Evolutionary conservation across 35 echinoderm and acorn worm species (phyloP), one percentile per base, ranked within the genome.

Genomic region (Heliocidaris tuberculata): DNA sequence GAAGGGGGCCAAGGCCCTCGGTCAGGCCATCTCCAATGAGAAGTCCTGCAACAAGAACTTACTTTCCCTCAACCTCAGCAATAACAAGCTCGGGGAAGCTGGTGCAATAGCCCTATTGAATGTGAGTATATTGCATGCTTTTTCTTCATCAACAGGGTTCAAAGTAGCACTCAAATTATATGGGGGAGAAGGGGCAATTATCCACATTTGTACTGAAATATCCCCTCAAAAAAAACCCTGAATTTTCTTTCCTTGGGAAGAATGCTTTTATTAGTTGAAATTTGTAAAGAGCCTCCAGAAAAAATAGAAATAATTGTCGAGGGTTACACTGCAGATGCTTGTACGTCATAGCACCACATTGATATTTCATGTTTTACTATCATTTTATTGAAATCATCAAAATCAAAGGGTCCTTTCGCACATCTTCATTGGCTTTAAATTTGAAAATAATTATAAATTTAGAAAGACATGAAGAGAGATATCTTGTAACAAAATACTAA

Each of bases 41-140:
- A 99, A 95, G 59, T 94, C 96, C 2, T 99, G 96, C 94, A 97
- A 99, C 86, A 99, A 97, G 90, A 99, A 99, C 86, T 94, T 99
- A 2, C 60, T 97, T 49, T 97, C 98, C 0, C 95, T 99, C 29
- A 97, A 97, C 88, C 92, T 99, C 21, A 94, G 95, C 92, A 93
- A 97, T 88, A 99, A 99, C 90, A 99, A 96, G 86, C 96, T 99
- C 8, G 95, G 95, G 13, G 95, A 96, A 86, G 94, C 86, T 29
- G 98, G 98, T 35, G 96, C 98, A 50, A 92, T 92, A 61, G 94
- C 93, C 21, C 93, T 99, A 48, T 95, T 95, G 60, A 95, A 97
- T 96, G 98, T 99, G 94, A 97, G 94, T 95, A 42, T 59, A n/a
- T n/a, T n/a, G n/a, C 13, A 65, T 21, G 5, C 21, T 0, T 52